phyloP scores from a whole-genome alignment of 1,140 invertebrate species.

The Mercenaria mercenaria region DNA sequence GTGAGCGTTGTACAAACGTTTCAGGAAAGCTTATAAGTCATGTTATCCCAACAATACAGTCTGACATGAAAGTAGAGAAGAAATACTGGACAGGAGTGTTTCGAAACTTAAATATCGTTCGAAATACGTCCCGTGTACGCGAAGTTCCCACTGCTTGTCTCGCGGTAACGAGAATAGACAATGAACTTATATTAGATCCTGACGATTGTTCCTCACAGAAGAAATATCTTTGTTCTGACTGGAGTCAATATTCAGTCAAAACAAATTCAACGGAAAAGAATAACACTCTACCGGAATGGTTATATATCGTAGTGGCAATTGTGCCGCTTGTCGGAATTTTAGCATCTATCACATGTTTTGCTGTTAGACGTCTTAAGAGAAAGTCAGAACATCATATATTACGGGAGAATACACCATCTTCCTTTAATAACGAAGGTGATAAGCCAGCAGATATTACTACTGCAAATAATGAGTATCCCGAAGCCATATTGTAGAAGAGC shows the following conservation, averaged over 20 bases:
- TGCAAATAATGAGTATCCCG: background rate
- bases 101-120: background rate
- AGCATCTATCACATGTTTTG: background rate
- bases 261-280: background rate
- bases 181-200: background rate
- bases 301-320: background rate
- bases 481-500: background rate
- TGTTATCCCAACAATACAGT: no score
- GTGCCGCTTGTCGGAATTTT: background rate
- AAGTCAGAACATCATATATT: background rate
- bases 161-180: background rate
- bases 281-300: background rate
- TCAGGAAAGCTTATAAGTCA: no score
- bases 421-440: background rate
- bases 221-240: background rate
- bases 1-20: no score
- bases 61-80: no score
- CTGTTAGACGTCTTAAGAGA: background rate
- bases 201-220: background rate
- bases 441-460: background rate
- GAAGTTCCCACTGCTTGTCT: background rate
- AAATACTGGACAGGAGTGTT: background rate
- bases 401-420: background rate
- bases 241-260: background rate
- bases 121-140: background rate